phyloP scores from a whole-genome alignment of 2,888 invertebrate genomes.

The Tryphoninae sp. region DNA sequence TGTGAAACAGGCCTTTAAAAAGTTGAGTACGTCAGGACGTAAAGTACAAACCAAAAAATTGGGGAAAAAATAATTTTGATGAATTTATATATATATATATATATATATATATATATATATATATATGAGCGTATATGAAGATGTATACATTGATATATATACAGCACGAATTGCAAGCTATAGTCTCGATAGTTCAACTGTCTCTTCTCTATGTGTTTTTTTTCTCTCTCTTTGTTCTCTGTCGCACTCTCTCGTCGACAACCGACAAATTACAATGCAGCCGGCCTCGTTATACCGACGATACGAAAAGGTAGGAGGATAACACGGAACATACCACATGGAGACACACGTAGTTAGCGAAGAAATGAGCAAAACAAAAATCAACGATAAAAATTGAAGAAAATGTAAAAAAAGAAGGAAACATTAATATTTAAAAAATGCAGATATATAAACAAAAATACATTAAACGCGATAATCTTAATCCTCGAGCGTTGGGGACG shows the following conservation, averaged over 20 bases:
- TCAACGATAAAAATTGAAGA: constrained; percentile 5
- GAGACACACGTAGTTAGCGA: constrained; percentile 31
- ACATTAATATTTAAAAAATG: no score
- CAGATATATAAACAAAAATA: no score
- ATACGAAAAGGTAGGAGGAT: constrained; percentile 80
- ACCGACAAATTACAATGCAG: constrained; percentile 71
- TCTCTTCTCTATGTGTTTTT: constrained; percentile 72
- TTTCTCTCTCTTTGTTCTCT: constrained; percentile 78
- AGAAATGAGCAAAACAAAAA: constrained; percentile 19
- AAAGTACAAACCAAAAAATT: neutral
- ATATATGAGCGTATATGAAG: neutral
- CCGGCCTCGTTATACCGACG: constrained; percentile 81
- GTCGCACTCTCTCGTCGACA: constrained; percentile 73
- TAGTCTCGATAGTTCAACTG: constrained; percentile 64
- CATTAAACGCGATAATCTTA: neutral
- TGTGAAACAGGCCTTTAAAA: neutral
- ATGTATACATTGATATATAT: neutral
- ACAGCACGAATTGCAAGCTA: constrained; percentile 67
- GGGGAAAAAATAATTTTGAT: neutral
- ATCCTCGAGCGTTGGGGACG: neutral
- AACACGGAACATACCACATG: constrained; percentile 34
- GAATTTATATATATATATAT: neutral
- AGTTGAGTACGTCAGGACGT: neutral
- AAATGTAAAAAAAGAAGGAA: neutral
- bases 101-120: neutral